Evolutionary conservation across 2,113 vertebrate genomes (phyloP), one percentile per base, ranked within the genome.

Genomic region (Corydoras maculifer): DNA sequence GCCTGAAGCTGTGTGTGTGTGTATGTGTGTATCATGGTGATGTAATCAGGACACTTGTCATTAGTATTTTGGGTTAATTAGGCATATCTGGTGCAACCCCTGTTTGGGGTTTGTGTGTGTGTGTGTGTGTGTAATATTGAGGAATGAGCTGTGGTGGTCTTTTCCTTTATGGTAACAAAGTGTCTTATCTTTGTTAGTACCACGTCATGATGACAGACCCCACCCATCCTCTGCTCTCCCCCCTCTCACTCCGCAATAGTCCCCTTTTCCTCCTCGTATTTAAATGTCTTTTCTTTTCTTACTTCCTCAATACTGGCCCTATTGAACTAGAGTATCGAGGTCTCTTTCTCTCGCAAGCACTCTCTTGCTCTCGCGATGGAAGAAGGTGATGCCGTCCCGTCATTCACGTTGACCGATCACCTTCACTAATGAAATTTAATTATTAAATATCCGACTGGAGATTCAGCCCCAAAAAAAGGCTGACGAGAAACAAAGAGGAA

Each of bases 341-440:
- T n/a, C 64, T 61, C 43, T 67, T 18, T 51, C 62, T 49, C 48
- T 80, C 68, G 55, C 59, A 58, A 25, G 14, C 54, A 29, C 43
- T 58, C 62, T 61, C 13, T 31, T 25, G 15, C 62, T 32, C 30
- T 65, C 62, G 71, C 35, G 51, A 76, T 59, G 31, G 61, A 72
- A 72, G 58, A 62, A 61, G 75, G 75, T 76, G 63, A 73, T 51
- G 75, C 48, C 15, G n/a, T 77, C 85, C 83, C 86, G 84, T 88
- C 89, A 86, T 75, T 87, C 86, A 84, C 81, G 85, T 85, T 90
- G 90, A 91, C 87, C 86, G 89, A 91, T 91, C 87, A 90, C 87
- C 86, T 84, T 88, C 84, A 76, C 87, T 90, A 91, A 91, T 91
- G 88, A 88, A 90, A 90, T 91, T 91, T 91, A 91, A 91, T 89